A percentile compares a stretch with the other conserved stretches of the same genome.
These are phyloP conservation scores for Ianthella basta DNA, from an alignment of 37 sponge, comb jelly and placozoan genomes.

Conservation along the genomic window DNA sequence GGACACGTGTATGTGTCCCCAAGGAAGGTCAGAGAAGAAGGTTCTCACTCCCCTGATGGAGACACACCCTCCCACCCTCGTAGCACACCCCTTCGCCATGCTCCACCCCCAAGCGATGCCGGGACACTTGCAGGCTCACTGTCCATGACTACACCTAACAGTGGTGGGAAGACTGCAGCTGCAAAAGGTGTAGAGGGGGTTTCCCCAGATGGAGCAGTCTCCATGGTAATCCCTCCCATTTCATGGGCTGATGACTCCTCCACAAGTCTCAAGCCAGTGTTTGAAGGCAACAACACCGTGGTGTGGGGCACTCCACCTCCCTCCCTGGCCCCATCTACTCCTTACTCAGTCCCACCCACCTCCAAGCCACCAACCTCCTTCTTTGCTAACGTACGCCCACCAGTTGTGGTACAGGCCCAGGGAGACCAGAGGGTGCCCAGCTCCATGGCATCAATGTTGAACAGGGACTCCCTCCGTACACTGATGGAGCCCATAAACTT, in stretches of 20 bases:
- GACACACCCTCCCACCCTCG: not conserved
- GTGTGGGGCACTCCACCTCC: constrained; percentile 13
- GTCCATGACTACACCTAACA: not conserved
- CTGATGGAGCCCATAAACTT: constrained; percentile 15
- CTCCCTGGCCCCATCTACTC: not conserved
- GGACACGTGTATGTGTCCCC: constrained; percentile 23
- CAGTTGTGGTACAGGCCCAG: not conserved
- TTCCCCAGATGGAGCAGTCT: not conserved
- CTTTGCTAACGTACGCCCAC: not conserved
- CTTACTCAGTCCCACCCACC: constrained; percentile 22
- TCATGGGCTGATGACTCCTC: not conserved
- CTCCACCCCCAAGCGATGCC: constrained; percentile 18
- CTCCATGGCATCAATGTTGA: constrained; percentile 20
- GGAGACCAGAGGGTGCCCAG: constrained; percentile 12
- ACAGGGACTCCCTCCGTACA: not conserved
- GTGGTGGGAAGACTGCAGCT: not conserved
- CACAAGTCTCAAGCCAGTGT: not conserved
- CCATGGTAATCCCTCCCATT: not conserved
- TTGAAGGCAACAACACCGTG: constrained; percentile 10
- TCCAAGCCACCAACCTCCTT: not conserved
- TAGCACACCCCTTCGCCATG: not conserved
- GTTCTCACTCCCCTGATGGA: not conserved
- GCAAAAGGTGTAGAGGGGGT: not conserved
- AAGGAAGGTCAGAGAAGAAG: not conserved
- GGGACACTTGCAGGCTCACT: not conserved